Conservation (phyloP, 2,888 invertebrate genomes). For the Dendrolimus houi region DNA sequence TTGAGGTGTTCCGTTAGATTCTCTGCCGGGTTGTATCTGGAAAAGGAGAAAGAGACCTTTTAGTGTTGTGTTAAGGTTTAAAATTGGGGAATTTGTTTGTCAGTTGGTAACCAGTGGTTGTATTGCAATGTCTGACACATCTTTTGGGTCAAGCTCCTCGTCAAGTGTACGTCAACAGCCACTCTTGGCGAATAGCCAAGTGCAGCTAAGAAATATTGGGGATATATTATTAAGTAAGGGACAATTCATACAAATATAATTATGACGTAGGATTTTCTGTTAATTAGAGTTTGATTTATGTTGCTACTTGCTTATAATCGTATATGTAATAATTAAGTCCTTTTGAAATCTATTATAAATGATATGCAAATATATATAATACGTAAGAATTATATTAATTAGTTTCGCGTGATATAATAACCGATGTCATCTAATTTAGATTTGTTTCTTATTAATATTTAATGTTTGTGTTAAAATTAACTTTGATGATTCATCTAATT, state of each 20-base stretch:
- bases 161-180: conserved; percentile 55
- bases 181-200: conserved; percentile 55
- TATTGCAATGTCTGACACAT: conserved; percentile 33
- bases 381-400: too few relatives aligned
- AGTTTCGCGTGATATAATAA: too few relatives aligned
- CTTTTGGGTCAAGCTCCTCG: conserved; percentile 62
- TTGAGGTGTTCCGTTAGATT: conserved; percentile 54
- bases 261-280: too few relatives aligned
- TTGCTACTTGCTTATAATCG: too few relatives aligned
- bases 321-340: too few relatives aligned
- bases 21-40: conserved; percentile 51
- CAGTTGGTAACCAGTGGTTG: conserved; percentile 4
- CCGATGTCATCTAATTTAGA: too few relatives aligned
- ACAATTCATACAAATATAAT: conserved; percentile 27
- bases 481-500: too few relatives aligned
- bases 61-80: conserved; percentile 2
- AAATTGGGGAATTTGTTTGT: conserved; percentile 2
- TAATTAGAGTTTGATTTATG: too few relatives aligned
- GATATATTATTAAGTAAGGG: conserved; percentile 38
- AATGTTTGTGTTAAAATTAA: too few relatives aligned
- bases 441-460: too few relatives aligned
- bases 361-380: too few relatives aligned
- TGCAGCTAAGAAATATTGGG: conserved; percentile 36
- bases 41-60: conserved; percentile 27
- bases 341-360: too few relatives aligned